Conservation (phyloP, 37 sponge, comb jelly and placozoan species). For the Bolinopsis microptera region DNA sequence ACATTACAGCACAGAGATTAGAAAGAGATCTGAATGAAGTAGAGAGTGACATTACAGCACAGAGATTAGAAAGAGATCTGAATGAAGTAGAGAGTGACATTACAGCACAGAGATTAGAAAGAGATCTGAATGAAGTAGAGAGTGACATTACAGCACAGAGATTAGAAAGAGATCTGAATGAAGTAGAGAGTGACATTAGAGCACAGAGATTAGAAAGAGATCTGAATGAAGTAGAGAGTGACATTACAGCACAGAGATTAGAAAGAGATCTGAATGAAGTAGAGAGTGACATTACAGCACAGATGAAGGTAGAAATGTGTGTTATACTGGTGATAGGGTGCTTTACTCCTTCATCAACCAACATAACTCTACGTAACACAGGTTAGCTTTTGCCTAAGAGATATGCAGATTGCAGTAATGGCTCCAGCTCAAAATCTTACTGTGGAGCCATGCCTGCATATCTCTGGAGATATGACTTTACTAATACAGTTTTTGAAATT, state of each 20-base stretch:
- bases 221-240: not conserved
- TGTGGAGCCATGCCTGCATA: too few species aligned
- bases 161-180: not conserved
- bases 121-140: not conserved
- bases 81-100: not conserved
- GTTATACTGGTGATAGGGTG: not conserved
- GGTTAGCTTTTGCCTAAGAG: not conserved
- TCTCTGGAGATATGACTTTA: too few species aligned
- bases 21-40: not conserved
- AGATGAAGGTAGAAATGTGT: too few species aligned
- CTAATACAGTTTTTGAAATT: too few species aligned
- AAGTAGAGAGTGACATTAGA: not conserved
- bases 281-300: not conserved
- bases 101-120: constrained; percentile 6
- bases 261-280: not conserved
- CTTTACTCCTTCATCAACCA: not conserved
- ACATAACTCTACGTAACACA: not conserved
- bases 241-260: not conserved
- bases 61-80: not conserved
- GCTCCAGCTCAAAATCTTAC: too few species aligned
- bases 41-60: not conserved
- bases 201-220: constrained; percentile 5
- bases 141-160: not conserved
- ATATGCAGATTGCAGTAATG: not conserved
- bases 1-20: not conserved